A percentile compares a stretch with the other conserved stretches of the same genome.
Evolutionary conservation across 2,888 invertebrate species (phyloP).

Genomic region (Drosophila anomelani): DNA sequence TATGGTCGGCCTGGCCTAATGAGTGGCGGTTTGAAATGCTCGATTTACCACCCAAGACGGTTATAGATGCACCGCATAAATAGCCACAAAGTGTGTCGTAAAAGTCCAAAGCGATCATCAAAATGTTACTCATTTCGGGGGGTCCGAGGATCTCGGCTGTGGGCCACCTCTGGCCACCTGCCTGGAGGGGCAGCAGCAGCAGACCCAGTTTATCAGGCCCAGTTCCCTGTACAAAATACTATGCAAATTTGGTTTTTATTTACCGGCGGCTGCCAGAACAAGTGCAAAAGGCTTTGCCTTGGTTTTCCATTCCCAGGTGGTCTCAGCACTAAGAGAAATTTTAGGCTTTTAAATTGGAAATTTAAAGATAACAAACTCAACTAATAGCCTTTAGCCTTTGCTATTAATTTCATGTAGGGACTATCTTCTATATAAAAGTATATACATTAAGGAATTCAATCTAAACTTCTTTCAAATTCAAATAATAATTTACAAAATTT

Average conservation of each 20-base stretch:
- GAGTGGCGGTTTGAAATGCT: constrained; percentile 62
- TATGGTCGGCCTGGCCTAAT: constrained; percentile 66
- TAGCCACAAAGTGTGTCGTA: constrained; percentile 81
- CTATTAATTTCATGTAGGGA: no score
- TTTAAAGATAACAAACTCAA: no score
- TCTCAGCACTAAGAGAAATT: constrained; percentile 15
- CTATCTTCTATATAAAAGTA: no score
- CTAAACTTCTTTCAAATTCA: no score
- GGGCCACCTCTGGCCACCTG: constrained; percentile 20
- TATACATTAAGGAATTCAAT: no score
- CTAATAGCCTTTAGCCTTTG: no score
- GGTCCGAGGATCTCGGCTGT: neutral
- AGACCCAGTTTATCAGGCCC: constrained; percentile 57
- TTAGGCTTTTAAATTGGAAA: rapidly evolving
- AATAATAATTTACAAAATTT: neutral
- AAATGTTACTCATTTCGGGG: constrained; percentile 55
- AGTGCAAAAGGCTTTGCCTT: constrained; percentile 55
- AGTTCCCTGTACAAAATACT: constrained; percentile 62
- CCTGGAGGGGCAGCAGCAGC: constrained; percentile 34
- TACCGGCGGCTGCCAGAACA: constrained; percentile 67
- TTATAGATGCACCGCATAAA: constrained; percentile 76
- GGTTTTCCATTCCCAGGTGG: constrained; percentile 34
- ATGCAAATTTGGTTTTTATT: constrained; percentile 57
- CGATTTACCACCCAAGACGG: constrained; percentile 76
- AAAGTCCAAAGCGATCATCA: constrained; percentile 74